Conservation (phyloP, 1,140 invertebrate species). For the Drosophila athabasca region DNA sequence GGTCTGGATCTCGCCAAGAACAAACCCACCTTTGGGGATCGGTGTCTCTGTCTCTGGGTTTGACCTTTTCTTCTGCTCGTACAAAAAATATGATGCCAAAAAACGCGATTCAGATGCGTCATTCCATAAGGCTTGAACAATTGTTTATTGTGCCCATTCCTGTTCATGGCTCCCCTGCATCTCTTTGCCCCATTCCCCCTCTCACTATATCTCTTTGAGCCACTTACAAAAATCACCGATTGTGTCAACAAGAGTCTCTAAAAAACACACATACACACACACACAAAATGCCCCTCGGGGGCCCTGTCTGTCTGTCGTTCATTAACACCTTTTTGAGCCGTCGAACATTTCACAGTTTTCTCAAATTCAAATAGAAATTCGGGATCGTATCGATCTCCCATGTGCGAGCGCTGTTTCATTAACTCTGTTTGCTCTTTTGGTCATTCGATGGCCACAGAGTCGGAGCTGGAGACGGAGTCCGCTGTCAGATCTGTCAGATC, state of each 20-base stretch:
- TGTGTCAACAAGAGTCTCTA: slow-evolving; percentile 72
- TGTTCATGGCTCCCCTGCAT: too few relatives aligned
- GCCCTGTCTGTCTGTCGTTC: slow-evolving; percentile 31
- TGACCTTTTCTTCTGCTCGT: slow-evolving; percentile 59
- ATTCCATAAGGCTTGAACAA: slow-evolving; percentile 64
- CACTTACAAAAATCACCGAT: slow-evolving; percentile 59
- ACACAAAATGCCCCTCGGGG: slow-evolving; percentile 67
- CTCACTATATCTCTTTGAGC: slow-evolving; percentile 25
- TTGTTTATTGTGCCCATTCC: slow-evolving; percentile 60
- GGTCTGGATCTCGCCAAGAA: slow-evolving; percentile 47
- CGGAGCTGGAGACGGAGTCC: too few relatives aligned
- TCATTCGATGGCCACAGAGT: too few relatives aligned
- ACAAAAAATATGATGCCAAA: background rate
- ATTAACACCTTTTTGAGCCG: slow-evolving; percentile 72
- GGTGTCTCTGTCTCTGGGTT: slow-evolving; percentile 12
- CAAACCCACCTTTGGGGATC: slow-evolving; percentile 30
- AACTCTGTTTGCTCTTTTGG: slow-evolving; percentile 73
- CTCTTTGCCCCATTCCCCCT: background rate
- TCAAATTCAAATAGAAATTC: slow-evolving; percentile 50
- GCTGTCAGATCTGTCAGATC: too few relatives aligned
- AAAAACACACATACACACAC: slow-evolving; percentile 27
- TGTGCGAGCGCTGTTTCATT: slow-evolving; percentile 69
- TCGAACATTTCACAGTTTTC: slow-evolving; percentile 61
- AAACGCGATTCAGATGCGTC: slow-evolving; percentile 31
- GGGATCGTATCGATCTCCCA: slow-evolving; percentile 44